Percentiles rank a stretch among this genome's conserved stretches.
Evolutionary conservation across 2,888 invertebrate genomes (phyloP).

Genomic region (Oscheius sp.): DNA sequence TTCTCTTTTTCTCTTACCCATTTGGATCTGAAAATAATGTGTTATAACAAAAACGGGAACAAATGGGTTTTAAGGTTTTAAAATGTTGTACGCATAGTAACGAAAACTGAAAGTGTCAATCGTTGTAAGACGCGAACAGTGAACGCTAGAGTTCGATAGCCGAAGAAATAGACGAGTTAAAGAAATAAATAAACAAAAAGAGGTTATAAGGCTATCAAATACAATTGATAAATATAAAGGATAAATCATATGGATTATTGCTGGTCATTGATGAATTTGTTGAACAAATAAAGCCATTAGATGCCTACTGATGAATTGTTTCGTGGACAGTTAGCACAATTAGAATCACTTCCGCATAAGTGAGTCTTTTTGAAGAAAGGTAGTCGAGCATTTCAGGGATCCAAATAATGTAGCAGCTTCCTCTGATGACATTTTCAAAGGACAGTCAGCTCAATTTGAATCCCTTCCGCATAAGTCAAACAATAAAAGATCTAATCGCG

Average conservation of each 20-base stretch:
- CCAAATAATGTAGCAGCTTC: neutral
- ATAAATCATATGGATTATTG: too few species aligned
- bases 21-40: slow-evolving; percentile 2
- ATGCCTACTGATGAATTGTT: slow-evolving; percentile 18
- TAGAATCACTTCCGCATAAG: neutral
- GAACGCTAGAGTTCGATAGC: too few species aligned
- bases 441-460: neutral
- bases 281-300: too few species aligned
- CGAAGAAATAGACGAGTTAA: too few species aligned
- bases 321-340: slow-evolving; percentile 1
- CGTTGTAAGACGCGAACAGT: neutral
- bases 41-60: neutral
- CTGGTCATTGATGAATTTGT: too few species aligned
- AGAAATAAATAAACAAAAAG: too few species aligned
- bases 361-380: neutral
- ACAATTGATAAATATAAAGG: too few species aligned
- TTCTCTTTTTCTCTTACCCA: slow-evolving; percentile 17
- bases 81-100: too few species aligned
- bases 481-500: too few species aligned
- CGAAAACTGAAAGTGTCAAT: too few species aligned
- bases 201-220: neutral
- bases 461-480: slow-evolving; percentile 1
- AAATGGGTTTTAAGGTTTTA: too few species aligned
- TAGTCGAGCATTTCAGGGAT: neutral
- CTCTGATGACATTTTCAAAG: slow-evolving; percentile 15